A percentile compares a stretch with the other conserved stretches of the same genome.
These are phyloP conservation scores for Trichoplusia ni DNA, from an alignment of 1,140 invertebrate species.

Conservation along the genomic window DNA sequence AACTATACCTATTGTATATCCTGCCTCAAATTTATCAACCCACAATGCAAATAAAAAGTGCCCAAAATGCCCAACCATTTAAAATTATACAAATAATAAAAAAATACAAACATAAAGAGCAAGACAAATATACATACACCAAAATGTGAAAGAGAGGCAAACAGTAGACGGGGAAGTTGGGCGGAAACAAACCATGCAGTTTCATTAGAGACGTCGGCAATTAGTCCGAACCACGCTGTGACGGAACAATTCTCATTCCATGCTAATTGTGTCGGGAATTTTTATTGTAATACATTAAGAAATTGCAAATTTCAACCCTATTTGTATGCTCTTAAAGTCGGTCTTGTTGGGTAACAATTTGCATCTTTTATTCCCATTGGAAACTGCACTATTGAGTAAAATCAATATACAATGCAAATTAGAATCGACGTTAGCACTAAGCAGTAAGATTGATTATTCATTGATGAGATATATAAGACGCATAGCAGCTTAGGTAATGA, in stretches of 20 bases:
- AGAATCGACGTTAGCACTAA: too few species aligned
- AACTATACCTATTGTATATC: too few species aligned
- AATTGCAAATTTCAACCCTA: not conserved
- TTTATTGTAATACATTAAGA: conserved; percentile 17
- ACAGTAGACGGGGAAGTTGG: conserved; percentile 44
- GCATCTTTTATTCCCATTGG: not conserved
- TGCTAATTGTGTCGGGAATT: conserved; percentile 24
- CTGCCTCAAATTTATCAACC: too few species aligned
- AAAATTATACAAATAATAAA: too few species aligned
- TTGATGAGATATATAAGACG: too few species aligned
- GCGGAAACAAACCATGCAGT: conserved; percentile 48
- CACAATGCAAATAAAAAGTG: too few species aligned
- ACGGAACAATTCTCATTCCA: conserved; percentile 27
- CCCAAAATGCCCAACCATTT: too few species aligned
- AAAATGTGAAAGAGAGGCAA: conserved; percentile 37
- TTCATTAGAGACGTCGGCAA: conserved; percentile 45
- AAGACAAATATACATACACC: conserved; percentile 24
- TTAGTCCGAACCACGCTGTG: conserved; percentile 33
- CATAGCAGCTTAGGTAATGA: too few species aligned
- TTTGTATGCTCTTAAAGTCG: not conserved
- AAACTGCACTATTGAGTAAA: too few species aligned
- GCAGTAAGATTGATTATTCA: too few species aligned
- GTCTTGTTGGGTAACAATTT: not conserved
- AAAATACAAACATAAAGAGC: conserved; percentile 40
- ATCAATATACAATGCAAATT: too few species aligned